phyloP scores from a whole-genome alignment of 2,888 invertebrate genomes.

The Encarsia formosa region DNA sequence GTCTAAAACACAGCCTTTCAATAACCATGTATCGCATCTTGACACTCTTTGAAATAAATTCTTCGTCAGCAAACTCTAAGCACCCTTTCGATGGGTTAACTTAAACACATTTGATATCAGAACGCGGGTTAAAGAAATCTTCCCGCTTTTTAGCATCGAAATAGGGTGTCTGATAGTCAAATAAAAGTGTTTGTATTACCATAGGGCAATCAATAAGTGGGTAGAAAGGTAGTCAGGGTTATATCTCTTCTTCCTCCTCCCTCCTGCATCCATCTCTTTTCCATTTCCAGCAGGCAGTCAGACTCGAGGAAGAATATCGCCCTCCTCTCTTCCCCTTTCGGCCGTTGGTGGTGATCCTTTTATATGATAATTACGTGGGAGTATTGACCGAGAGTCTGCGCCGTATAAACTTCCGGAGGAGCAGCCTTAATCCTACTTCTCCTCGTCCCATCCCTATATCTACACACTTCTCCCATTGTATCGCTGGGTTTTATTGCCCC shows the following conservation, averaged over 20 bases:
- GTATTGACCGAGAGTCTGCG: slow-evolving; percentile 38
- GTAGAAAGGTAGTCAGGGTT: slow-evolving; percentile 9
- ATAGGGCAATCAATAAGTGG: slow-evolving; percentile 25
- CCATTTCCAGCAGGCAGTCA: slow-evolving; percentile 29
- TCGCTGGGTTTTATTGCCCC: too few relatives aligned
- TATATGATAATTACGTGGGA: slow-evolving; percentile 46
- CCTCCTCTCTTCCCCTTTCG: not conserved
- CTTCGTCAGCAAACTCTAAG: too few relatives aligned
- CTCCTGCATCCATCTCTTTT: slow-evolving; percentile 16
- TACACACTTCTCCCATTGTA: slow-evolving; percentile 19
- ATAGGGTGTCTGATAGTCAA: slow-evolving; percentile 12
- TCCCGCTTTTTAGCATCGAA: too few relatives aligned
- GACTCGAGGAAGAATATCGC: slow-evolving; percentile 6
- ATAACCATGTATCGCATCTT: too few relatives aligned
- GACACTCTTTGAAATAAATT: too few relatives aligned
- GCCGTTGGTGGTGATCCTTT: slow-evolving; percentile 44
- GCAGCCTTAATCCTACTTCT: not conserved
- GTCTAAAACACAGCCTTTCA: too few relatives aligned
- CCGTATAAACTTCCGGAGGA: not conserved
- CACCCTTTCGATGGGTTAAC: too few relatives aligned
- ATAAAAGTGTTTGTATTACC: slow-evolving; percentile 17
- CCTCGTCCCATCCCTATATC: slow-evolving; percentile 3
- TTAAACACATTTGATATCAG: too few relatives aligned
- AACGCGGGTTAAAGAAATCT: too few relatives aligned
- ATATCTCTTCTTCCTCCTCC: slow-evolving; percentile 9